Evolutionary conservation across 2,888 invertebrate species (phyloP).

Genomic region (Aromia moschata): DNA sequence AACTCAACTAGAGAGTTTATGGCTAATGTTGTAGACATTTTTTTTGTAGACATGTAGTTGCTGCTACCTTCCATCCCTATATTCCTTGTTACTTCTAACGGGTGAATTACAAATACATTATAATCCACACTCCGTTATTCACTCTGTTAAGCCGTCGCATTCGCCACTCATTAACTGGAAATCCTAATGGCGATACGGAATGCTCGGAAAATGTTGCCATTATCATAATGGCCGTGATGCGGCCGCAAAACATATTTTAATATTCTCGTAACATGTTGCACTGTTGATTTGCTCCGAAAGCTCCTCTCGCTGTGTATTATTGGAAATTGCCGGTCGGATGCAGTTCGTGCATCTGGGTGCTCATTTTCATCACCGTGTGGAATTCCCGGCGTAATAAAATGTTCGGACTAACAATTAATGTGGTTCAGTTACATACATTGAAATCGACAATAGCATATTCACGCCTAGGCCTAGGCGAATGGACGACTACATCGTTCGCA

Average conservation of each 20-base stretch:
- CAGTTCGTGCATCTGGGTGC: neutral
- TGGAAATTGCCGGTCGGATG: neutral
- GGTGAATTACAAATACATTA: neutral
- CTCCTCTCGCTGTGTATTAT: neutral
- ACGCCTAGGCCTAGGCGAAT: neutral
- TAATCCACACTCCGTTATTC: neutral
- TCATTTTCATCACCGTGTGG: neutral
- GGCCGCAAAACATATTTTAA: neutral
- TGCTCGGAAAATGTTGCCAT: neutral
- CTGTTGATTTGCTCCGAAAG: neutral
- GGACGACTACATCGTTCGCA: neutral
- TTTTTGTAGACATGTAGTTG: constrained; percentile 19
- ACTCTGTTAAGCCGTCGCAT: neutral
- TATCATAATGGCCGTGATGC: neutral
- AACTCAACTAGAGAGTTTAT: too few relatives aligned
- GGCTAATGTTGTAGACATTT: too few relatives aligned
- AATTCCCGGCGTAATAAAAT: neutral
- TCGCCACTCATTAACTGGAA: neutral
- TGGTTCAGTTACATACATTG: neutral
- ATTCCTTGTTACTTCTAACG: neutral
- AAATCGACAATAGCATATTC: neutral
- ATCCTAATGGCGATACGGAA: neutral
- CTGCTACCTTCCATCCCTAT: neutral
- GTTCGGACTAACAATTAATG: neutral
- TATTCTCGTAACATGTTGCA: neutral